Percentiles rank a stretch among this genome's conserved stretches.
Conservation (phyloP, 2,797 vertebrate species). For the Craterocephalus amniculus region DNA sequence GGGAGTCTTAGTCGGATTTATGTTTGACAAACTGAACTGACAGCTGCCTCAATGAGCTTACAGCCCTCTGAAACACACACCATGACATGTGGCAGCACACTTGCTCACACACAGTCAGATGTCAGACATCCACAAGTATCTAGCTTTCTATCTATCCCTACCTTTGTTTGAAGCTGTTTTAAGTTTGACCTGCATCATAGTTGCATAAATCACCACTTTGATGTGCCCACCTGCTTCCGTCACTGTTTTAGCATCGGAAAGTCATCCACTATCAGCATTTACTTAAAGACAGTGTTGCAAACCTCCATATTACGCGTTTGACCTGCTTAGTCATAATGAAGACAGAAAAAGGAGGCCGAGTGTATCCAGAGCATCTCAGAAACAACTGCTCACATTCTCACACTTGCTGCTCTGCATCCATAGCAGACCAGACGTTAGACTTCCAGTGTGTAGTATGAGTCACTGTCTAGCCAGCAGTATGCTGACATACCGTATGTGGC, state of each 20-base stretch:
- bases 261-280: constrained; percentile 23
- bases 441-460: constrained; percentile 33
- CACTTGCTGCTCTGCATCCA: constrained; percentile 5
- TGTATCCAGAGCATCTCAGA: constrained; percentile 8
- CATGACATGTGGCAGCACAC: constrained; percentile 14
- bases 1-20: constrained; percentile 35
- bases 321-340: background rate
- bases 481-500: constrained; percentile 40
- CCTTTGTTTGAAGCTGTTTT: constrained; percentile 31
- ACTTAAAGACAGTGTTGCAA: background rate
- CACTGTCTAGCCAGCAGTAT: constrained; percentile 51
- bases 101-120: constrained; percentile 24
- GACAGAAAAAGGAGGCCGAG: background rate
- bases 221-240: background rate
- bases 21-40: constrained; percentile 36
- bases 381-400: constrained; percentile 31
- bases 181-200: constrained; percentile 31
- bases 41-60: constrained; percentile 47
- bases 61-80: constrained; percentile 31
- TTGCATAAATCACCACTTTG: constrained; percentile 10
- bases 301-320: background rate
- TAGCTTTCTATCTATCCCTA: background rate
- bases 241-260: constrained; percentile 15
- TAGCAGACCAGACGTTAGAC: background rate
- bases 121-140: background rate